Evolutionary conservation across 2,888 invertebrate species (phyloP).

Genomic region (Brachynemurus nebulosus): DNA sequence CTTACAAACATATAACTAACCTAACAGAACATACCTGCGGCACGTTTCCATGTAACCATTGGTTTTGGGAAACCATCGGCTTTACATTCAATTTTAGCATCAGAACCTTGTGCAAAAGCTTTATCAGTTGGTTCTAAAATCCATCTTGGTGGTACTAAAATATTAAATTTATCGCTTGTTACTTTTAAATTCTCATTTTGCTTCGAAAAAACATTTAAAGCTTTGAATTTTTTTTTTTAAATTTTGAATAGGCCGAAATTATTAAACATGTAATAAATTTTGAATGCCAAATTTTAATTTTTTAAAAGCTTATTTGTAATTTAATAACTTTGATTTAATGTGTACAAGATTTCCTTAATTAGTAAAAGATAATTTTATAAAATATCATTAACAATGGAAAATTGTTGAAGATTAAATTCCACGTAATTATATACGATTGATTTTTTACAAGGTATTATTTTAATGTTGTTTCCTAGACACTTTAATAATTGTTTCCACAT

Average conservation of each 20-base stretch:
- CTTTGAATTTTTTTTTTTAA: neutral
- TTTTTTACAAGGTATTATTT: no score
- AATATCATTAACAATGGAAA: neutral
- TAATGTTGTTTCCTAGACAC: no score
- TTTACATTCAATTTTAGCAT: constrained; percentile 89
- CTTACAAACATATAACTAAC: no score
- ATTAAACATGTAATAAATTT: neutral
- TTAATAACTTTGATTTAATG: constrained; percentile 4
- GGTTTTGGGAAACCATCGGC: constrained; percentile 93
- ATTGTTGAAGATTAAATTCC: constrained; percentile 15
- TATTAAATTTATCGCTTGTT: constrained; percentile 6
- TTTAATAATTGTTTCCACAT: no score
- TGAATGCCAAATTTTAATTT: neutral
- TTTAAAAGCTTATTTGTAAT: neutral
- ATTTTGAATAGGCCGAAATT: constrained; percentile 2
- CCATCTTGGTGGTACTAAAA: constrained; percentile 91
- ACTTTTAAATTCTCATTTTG: neutral
- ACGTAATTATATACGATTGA: no score
- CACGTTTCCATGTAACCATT: constrained; percentile 89
- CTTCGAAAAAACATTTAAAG: neutral
- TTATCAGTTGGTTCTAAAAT: constrained; percentile 89
- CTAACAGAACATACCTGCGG: constrained; percentile 55
- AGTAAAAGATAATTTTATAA: neutral
- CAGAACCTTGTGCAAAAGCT: constrained; percentile 88
- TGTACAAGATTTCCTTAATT: neutral